Evolutionary conservation across 2,113 vertebrate genomes (phyloP).

Genomic region (Eupsittula cactorum): DNA sequence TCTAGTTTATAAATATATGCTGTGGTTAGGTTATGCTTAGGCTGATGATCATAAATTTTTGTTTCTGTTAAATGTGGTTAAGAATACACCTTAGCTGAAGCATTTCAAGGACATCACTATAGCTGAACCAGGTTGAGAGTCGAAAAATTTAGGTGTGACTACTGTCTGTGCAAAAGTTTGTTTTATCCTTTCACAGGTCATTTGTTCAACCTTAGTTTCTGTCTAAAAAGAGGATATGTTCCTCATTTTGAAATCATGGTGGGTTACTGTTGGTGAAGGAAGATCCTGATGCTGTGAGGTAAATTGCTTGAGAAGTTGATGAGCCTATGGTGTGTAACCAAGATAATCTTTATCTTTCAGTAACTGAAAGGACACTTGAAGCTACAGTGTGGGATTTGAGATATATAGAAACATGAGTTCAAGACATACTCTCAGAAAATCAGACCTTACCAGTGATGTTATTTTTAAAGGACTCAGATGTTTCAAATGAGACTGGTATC

Average conservation of each 20-base stretch:
- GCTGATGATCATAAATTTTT: not conserved
- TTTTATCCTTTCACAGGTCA: not conserved
- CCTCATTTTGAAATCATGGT: not conserved
- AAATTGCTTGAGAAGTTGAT: not conserved
- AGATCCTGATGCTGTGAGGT: not conserved
- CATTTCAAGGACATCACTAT: not conserved
- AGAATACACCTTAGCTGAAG: not conserved
- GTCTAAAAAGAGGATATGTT: not conserved
- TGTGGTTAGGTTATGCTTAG: not conserved
- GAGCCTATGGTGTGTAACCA: not conserved
- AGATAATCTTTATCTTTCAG: slow-evolving; percentile 41
- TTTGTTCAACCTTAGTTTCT: not conserved
- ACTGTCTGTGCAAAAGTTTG: not conserved
- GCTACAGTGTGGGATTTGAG: slow-evolving; percentile 32
- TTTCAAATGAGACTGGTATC: not conserved
- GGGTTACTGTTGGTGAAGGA: not conserved
- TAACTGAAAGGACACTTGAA: not conserved
- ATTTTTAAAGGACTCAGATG: not conserved
- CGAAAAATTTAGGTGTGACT: not conserved
- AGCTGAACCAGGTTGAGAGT: not conserved
- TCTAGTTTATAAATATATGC: too few species aligned
- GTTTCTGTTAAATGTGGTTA: not conserved
- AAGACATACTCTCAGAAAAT: not conserved
- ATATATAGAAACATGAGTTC: slow-evolving; percentile 39
- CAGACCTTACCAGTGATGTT: not conserved